phyloP scores from a whole-genome alignment of 2,888 invertebrate genomes.

The Pristionchus exspectatus region DNA sequence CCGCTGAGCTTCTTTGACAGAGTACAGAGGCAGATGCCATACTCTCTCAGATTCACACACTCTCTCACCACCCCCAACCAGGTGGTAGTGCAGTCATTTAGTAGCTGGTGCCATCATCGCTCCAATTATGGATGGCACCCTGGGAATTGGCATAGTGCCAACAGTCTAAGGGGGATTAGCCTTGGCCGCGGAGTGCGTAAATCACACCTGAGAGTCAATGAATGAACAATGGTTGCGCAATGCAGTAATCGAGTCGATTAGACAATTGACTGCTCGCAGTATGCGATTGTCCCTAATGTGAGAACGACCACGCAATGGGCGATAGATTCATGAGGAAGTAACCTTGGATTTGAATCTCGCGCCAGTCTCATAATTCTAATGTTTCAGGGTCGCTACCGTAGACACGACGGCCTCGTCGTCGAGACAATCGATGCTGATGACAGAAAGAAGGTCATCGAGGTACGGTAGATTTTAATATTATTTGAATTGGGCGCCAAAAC shows the following conservation, averaged over 20 bases:
- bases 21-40: neutral
- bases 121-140: slow-evolving; percentile 36
- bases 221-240: slow-evolving; percentile 20
- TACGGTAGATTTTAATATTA: neutral
- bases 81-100: slow-evolving; percentile 23
- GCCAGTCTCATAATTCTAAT: slow-evolving; percentile 38
- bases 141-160: slow-evolving; percentile 8
- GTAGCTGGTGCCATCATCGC: slow-evolving; percentile 33
- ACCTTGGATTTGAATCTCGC: slow-evolving; percentile 30
- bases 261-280: slow-evolving; percentile 2
- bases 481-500: neutral
- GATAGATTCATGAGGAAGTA: neutral
- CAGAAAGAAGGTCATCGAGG: slow-evolving; percentile 59
- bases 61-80: neutral
- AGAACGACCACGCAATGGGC: slow-evolving; percentile 16
- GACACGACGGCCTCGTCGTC: slow-evolving; percentile 15
- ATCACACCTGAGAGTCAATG: slow-evolving; percentile 32
- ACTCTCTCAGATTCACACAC: neutral
- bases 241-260: slow-evolving; percentile 34
- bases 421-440: slow-evolving; percentile 55
- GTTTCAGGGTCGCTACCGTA: slow-evolving; percentile 36
- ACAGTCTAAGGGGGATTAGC: neutral
- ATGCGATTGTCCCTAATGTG: slow-evolving; percentile 1
- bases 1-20: slow-evolving; percentile 4
- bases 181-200: neutral